Evolutionary conservation across 1,140 invertebrate species (phyloP), one percentile per base, ranked within the genome.

Genomic region (Samia ricini): DNA sequence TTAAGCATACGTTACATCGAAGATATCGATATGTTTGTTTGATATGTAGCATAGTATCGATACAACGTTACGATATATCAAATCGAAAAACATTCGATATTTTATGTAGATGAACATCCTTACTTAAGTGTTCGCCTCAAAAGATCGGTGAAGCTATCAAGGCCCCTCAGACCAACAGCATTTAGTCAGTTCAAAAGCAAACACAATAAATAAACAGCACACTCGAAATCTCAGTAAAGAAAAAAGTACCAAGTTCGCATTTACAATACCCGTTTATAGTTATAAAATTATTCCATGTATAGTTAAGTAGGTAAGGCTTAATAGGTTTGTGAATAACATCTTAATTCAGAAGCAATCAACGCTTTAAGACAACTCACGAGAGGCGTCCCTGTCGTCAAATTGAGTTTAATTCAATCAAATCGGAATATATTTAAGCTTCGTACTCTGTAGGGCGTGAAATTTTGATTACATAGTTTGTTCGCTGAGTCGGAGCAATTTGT

Each of bases 321-420:
- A 55, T 55, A 21, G 15, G 6, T 24, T 24, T 24, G n/a, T 22
- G 23, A 55, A 24, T 23, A 42, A 24, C 20, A n/a, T n/a, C 52
- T 22, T 22, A n/a, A 55, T 24, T 55, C 52, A 55, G 22, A 59
- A 50, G 57, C 57, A 59, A 59, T 59, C 57, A 59, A 49, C 57
- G 48, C 42, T 50, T 18, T 15, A 7, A 48, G 57, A 48, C 33
- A 42, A 42, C n/a, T 15, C 33, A 15, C 33, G 33, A 42, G 33
- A 42, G n/a, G n/a, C 33, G n/a, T 15, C 33, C 23, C 33, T 54
- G 56, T 1, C 33, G 56, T 1, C 33, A 58, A 61, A 57, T 61
- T 42, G 22, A 8, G n/a, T 49, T 23, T 49, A 59, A 59, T 59
- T 21, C 22, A 59, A 50, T 59, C 59, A 54, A 66, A 66, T 60